A percentile compares a stretch with the other conserved stretches of the same genome.
Conservation (phyloP, 1,140 invertebrate species). For the Brachionus paranguensis region DNA sequence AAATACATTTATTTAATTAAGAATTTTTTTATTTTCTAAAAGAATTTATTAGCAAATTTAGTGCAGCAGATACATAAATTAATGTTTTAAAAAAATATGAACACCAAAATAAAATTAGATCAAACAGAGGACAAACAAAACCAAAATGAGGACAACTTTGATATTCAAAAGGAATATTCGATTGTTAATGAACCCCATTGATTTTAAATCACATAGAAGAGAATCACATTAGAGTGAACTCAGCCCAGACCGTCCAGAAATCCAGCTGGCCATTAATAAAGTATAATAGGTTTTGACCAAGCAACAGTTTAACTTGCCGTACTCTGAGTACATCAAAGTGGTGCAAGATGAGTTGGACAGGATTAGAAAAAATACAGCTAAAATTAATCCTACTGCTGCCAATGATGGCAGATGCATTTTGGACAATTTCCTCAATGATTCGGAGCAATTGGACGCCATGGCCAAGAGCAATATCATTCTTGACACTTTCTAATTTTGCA, state of each 20-base stretch:
- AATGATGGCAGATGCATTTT: conserved; percentile 52
- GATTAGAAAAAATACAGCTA: background rate
- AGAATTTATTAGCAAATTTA: too few relatives aligned
- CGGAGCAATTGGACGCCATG: too few relatives aligned
- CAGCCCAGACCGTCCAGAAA: conserved; percentile 38
- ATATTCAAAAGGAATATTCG: background rate
- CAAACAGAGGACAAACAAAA: background rate
- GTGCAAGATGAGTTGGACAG: conserved; percentile 23
- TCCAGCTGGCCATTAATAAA: background rate
- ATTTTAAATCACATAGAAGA: conserved; percentile 21
- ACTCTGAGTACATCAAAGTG: background rate
- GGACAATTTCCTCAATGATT: conserved; percentile 42
- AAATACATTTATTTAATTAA: too few relatives aligned
- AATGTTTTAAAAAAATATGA: too few relatives aligned
- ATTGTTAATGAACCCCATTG: conserved; percentile 2
- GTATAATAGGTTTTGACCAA: background rate
- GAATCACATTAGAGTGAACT: background rate
- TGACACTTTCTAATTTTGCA: too few relatives aligned
- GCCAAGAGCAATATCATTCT: too few relatives aligned
- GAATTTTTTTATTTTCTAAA: too few relatives aligned
- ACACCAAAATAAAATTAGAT: too few relatives aligned
- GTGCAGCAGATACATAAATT: too few relatives aligned
- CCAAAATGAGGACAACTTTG: background rate
- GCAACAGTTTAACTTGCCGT: background rate
- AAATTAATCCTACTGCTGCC: background rate